phyloP scores from a whole-genome alignment of 2,113 vertebrate species.

The Pterophyllum scalare region DNA sequence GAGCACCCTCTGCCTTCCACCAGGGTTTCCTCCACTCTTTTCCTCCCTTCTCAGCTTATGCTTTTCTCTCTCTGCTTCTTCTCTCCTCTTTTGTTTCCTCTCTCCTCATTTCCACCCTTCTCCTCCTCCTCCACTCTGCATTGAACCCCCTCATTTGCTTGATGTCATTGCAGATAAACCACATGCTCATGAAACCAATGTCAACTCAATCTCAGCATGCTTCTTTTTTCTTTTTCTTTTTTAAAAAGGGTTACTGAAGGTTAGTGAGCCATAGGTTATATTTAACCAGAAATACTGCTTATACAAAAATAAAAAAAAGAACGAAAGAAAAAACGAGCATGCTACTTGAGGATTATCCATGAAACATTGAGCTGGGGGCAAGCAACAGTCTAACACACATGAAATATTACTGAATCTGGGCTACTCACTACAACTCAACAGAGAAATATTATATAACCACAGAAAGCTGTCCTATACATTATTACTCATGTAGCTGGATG shows the following conservation, averaged over 20 bases:
- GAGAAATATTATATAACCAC: constrained; percentile 22
- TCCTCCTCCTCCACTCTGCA: constrained; percentile 21
- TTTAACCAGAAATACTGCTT: constrained; percentile 41
- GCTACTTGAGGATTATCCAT: constrained; percentile 49
- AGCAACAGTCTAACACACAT: background rate
- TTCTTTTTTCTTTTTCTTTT: background rate
- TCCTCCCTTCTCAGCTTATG: constrained; percentile 10
- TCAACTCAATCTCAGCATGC: background rate
- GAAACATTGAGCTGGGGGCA: constrained; percentile 41
- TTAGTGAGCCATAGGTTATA: constrained; percentile 52
- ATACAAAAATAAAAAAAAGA: constrained; percentile 20
- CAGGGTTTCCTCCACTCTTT: constrained; percentile 61
- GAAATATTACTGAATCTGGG: constrained; percentile 36
- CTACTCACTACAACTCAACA: constrained; percentile 15
- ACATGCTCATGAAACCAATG: background rate
- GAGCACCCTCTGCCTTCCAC: constrained; percentile 58
- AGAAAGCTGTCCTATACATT: constrained; percentile 35
- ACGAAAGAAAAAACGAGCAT: constrained; percentile 27
- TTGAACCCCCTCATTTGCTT: constrained; percentile 27
- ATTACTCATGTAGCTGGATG: constrained; percentile 19
- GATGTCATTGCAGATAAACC: constrained; percentile 11
- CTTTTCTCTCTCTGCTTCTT: constrained; percentile 13
- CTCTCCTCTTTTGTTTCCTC: background rate
- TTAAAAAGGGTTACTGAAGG: background rate
- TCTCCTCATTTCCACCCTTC: constrained; percentile 7